Evolutionary conservation across 2,888 invertebrate species (phyloP), one percentile per base, ranked within the genome.

Genomic region (Seira ritae): DNA sequence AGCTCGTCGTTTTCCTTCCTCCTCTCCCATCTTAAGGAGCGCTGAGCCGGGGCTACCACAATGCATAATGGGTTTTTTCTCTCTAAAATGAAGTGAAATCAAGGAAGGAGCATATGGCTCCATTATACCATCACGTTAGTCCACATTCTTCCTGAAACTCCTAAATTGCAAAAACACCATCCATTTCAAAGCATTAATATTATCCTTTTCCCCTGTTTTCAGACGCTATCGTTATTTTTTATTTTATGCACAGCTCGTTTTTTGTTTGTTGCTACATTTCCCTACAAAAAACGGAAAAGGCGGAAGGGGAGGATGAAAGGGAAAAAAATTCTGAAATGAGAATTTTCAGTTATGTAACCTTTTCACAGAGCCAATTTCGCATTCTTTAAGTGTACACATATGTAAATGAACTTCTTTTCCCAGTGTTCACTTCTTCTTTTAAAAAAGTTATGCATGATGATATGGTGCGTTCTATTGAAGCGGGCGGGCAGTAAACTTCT

Each of bases 361-460:
- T 17, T 17, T 55, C 17, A 17, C 55, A 10, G 68, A 74, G 23
- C 65, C 76, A 66, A 81, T 81, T 81, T 80, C 46, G 76, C 66
- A 81, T 81, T 81, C 81, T 76, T 81, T 70, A 70, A 81, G 81
- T 76, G 81, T 76, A 67, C 81, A 70, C 81, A 81, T 31, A 31
- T 81, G 81, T 71, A 81, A 81, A 81, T 81, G 81, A 81, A 76
- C 81, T 71, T 71, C 31, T 55, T 55, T 74, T 81, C 37, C 60
- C 67, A n/a, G 76, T 68, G 76, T 76, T 71, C 76, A 75, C 37
- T 65, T 73, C 67, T 80, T 80, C 22, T 60, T 42, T n/a, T 15
- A 66, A 55, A 60, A 70, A 71, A 31, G 31, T 31, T 31, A 31
- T 31, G 31, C 46, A 71, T 62, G 71, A 62, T 78, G 42, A 78